A percentile compares a stretch with the other conserved stretches of the same genome.
Conservation (phyloP, 2,888 invertebrate species). For the Acrocera orbiculus region DNA sequence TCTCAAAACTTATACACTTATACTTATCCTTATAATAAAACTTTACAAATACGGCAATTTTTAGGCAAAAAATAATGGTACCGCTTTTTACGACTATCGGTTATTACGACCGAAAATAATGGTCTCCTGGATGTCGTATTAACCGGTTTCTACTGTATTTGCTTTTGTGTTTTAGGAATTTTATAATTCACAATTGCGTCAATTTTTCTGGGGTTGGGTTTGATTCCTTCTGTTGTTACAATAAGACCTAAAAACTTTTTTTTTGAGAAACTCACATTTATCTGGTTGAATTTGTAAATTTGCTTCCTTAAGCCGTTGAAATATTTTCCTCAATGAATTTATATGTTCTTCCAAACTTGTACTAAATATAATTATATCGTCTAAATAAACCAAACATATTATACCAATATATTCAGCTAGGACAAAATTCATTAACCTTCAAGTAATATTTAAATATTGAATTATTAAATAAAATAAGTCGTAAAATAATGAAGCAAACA, state of each 20-base stretch:
- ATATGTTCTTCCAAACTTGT: constrained; percentile 13
- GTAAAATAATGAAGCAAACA: too few relatives aligned
- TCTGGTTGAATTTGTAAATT: constrained; percentile 3
- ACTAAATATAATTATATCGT: constrained; percentile 19
- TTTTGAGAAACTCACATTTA: constrained; percentile 1
- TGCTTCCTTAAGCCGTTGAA: constrained; percentile 1
- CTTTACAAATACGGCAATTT: too few relatives aligned
- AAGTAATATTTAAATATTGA: too few relatives aligned
- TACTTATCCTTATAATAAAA: too few relatives aligned
- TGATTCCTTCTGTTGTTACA: constrained; percentile 16
- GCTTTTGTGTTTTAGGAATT: constrained; percentile 12
- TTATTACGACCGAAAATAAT: too few relatives aligned
- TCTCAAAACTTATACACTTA: too few relatives aligned
- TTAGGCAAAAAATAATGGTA: too few relatives aligned
- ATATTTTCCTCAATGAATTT: constrained; percentile 5
- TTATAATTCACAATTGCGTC: constrained; percentile 13
- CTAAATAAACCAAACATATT: constrained; percentile 18
- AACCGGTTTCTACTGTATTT: too few relatives aligned
- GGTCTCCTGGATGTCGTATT: too few relatives aligned
- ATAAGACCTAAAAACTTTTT: constrained; percentile 13
- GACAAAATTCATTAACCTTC: constrained; percentile 10
- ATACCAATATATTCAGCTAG: constrained; percentile 13
- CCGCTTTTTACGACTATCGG: too few relatives aligned
- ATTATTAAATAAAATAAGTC: too few relatives aligned
- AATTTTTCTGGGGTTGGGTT: constrained; percentile 17